Base-by-base conservation (phyloP, 2,888 invertebrate genomes). In the Eristalis arbustorum region DNA sequence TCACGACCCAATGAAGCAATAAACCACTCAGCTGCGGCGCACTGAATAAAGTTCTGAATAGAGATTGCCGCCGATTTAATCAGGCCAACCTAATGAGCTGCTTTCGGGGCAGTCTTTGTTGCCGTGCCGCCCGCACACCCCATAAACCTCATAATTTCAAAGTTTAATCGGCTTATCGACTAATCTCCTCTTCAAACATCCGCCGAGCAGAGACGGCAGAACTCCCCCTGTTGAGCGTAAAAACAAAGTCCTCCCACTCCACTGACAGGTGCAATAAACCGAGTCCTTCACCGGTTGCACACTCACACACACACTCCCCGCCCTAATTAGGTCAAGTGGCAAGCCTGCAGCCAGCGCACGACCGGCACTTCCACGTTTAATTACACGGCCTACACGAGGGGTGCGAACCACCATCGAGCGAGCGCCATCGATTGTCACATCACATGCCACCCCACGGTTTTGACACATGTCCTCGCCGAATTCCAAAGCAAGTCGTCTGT, bases 281-380 rank as follows among this genome's bases (percentile, higher is more conserved):
- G 18, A 49, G 49, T 49, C 49, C 37, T 37, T 37, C 37, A 61
- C 22, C 28, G 61, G 22, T 31, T 31, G 31, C 62, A 31, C 31
- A 61, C 40, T 49, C 31, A 31, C 59, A 61, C 31, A 31, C 31
- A 31, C 40, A 61, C 22, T n/a, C 25, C 22, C 37, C 37, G 25
- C 28, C 25, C 40, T 83, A 87, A 87, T 87, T 87, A 87, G 85
- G 85, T 87, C 82, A 75, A 87, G 85, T 87, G 85, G 77, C 71
- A 83, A 83, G 69, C 73, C 59, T 69, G 74, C 59, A 76, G 56
- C 73, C 28, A 68, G 72, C 67, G 42, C 28, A 62, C 25, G 42
- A 34, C 57, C 71, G 40, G n/a, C 64, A 28, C 25, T 28, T 40
- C 62, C 56, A 22, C 37, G 42, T 62, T 76, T 84, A 84, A 84